Evolutionary conservation across 2,888 invertebrate genomes (phyloP).

Genomic region (Xanthorhoe designata): DNA sequence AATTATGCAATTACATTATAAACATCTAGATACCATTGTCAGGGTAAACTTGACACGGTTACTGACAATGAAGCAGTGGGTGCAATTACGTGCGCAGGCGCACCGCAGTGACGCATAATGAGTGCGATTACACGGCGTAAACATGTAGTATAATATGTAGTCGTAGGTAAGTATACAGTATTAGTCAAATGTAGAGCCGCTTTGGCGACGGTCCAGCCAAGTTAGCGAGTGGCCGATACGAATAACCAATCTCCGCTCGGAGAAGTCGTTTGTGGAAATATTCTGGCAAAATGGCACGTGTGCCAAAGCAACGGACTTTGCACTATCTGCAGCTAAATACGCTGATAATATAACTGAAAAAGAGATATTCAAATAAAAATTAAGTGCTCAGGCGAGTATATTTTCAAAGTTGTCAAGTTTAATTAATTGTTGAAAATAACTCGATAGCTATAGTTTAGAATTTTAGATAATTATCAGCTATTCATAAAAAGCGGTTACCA

Average conservation of each 20-base stretch:
- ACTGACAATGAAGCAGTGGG: constrained; percentile 46
- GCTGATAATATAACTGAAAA: neutral
- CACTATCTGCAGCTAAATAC: neutral
- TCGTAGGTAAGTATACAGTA: constrained; percentile 3
- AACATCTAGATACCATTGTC: constrained; percentile 1
- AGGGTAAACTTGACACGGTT: constrained; percentile 50
- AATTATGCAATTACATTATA: neutral
- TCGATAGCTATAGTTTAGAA: neutral
- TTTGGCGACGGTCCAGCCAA: constrained; percentile 5
- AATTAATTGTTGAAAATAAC: neutral
- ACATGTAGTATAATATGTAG: constrained; percentile 38
- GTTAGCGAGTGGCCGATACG: neutral
- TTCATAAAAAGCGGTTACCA: neutral
- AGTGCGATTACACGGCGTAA: constrained; percentile 45
- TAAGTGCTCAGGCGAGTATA: too few relatives aligned
- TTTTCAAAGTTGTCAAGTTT: too few relatives aligned
- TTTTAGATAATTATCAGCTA: too few relatives aligned
- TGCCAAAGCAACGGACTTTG: neutral
- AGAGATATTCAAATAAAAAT: neutral
- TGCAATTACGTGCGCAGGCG: constrained; percentile 41
- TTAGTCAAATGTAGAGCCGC: neutral
- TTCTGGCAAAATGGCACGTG: neutral
- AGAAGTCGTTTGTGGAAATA: too few relatives aligned
- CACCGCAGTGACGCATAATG: constrained; percentile 38
- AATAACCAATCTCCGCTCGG: neutral